Evolutionary conservation across 37 sponge, comb jelly and placozoan genomes (phyloP).

Genomic region (Ephydatia muelleri): DNA sequence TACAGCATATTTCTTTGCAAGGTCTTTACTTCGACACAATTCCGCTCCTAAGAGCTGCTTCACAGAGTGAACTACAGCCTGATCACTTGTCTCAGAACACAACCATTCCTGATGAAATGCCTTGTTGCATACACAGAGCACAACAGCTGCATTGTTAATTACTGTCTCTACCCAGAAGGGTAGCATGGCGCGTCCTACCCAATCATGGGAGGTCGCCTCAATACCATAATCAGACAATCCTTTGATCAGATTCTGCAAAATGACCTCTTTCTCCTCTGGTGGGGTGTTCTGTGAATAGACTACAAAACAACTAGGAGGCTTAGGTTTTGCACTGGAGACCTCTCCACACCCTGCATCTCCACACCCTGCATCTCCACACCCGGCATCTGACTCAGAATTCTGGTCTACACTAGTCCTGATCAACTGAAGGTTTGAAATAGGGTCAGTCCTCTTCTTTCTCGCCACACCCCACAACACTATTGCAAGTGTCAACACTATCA

Average conservation of each 20-base stretch:
- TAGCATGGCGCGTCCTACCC: neutral
- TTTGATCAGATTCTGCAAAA: slow-evolving; percentile 1
- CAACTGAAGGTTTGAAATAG: neutral
- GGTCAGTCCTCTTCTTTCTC: neutral
- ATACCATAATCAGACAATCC: slow-evolving; percentile 13
- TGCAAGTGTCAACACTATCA: neutral
- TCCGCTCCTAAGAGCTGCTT: slow-evolving; percentile 10
- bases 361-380: too few species aligned
- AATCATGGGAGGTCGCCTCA: slow-evolving; percentile 5
- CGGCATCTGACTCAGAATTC: neutral
- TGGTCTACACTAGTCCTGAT: neutral
- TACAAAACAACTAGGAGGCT: neutral
- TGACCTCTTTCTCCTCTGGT: slow-evolving; percentile 15
- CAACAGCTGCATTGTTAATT: slow-evolving; percentile 2
- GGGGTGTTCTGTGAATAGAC: slow-evolving; percentile 27
- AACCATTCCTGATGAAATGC: slow-evolving; percentile 22
- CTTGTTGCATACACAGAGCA: slow-evolving; percentile 19
- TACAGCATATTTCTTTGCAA: slow-evolving; percentile 3
- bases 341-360: too few species aligned
- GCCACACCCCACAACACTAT: neutral
- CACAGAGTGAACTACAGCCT: neutral
- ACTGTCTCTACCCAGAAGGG: slow-evolving; percentile 30
- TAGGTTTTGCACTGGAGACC: too few species aligned
- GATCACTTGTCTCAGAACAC: neutral
- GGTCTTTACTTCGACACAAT: neutral